phyloP scores from a whole-genome alignment of 2,113 vertebrate genomes.

The Anolis sagrei region DNA sequence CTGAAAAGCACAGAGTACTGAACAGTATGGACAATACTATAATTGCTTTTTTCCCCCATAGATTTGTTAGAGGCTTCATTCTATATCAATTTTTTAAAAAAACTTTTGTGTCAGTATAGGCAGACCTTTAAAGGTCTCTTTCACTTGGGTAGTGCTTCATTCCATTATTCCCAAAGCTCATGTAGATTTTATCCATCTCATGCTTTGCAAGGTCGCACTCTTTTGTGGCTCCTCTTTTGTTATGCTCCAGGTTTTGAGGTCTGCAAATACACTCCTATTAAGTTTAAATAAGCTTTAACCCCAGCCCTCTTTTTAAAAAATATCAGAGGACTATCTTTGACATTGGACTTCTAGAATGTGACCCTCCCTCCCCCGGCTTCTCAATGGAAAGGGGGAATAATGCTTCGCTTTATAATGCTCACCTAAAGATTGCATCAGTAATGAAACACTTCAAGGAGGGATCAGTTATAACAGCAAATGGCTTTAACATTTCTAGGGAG shows the following conservation, averaged over 20 bases:
- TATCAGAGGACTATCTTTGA: constrained; percentile 59
- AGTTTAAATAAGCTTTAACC: constrained; percentile 54
- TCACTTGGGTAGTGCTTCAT: constrained; percentile 54
- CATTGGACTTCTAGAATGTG: constrained; percentile 61
- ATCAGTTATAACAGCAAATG: constrained; percentile 72
- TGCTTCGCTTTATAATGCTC: constrained; percentile 62
- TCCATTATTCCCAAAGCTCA: constrained; percentile 61
- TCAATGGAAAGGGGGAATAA: constrained; percentile 59
- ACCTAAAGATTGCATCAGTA: constrained; percentile 68
- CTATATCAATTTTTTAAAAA: constrained; percentile 33
- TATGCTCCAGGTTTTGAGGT: constrained; percentile 46
- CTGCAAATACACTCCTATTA: constrained; percentile 62
- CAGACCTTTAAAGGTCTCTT: constrained; percentile 63
- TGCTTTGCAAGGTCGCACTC: constrained; percentile 57
- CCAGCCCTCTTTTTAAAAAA: neutral
- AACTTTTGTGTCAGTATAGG: constrained; percentile 51
- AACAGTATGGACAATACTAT: constrained; percentile 38
- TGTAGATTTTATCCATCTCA: constrained; percentile 55
- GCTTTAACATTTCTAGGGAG: constrained; percentile 57
- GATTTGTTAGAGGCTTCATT: constrained; percentile 52
- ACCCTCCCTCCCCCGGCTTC: constrained; percentile 42
- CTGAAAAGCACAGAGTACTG: constrained; percentile 57
- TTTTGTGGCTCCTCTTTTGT: constrained; percentile 46
- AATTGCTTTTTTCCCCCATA: constrained; percentile 61
- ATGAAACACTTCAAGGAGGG: constrained; percentile 68